These are phyloP conservation scores for Crotalus viridis DNA, from an alignment of 2,113 vertebrate genomes.

Conservation along the genomic window DNA sequence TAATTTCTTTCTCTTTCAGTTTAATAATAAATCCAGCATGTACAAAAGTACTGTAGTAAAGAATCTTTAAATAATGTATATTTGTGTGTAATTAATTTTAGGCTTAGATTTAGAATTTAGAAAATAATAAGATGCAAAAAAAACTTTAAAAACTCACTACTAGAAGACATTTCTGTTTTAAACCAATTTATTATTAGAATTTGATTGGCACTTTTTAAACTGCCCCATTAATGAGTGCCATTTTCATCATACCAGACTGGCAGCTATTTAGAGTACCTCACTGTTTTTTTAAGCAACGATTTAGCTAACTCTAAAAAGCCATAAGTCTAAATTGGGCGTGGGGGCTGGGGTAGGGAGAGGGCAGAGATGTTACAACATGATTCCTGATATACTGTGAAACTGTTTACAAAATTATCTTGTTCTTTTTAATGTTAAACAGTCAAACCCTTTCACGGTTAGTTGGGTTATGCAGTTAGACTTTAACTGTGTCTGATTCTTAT, in stretches of 20 bases:
- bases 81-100: conserved; percentile 73
- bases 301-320: conserved; percentile 74
- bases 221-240: conserved; percentile 58
- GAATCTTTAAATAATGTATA: conserved; percentile 85
- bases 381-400: conserved; percentile 69
- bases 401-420: conserved; percentile 63
- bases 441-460: conserved; percentile 25
- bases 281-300: conserved; percentile 49
- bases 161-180: conserved; percentile 59
- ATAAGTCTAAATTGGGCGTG: conserved; percentile 66
- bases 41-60: conserved; percentile 82
- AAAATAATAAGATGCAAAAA: conserved; percentile 79
- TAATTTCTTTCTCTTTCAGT: conserved; percentile 76
- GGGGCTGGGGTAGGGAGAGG: conserved; percentile 16
- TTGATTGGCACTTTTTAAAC: conserved; percentile 25
- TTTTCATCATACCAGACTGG: conserved; percentile 64
- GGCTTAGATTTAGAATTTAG: conserved; percentile 75
- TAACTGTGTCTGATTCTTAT: conserved; percentile 42
- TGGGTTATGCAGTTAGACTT: conserved; percentile 25
- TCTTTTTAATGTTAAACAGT: conserved; percentile 15
- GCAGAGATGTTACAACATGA: conserved; percentile 39
- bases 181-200: conserved; percentile 47
- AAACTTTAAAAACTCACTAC: conserved; percentile 31
- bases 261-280: conserved; percentile 65
- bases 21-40: conserved; percentile 84